Evolutionary conservation across 2,113 vertebrate species (phyloP), one percentile per base, ranked within the genome.

Genomic region (Xerus inauris): DNA sequence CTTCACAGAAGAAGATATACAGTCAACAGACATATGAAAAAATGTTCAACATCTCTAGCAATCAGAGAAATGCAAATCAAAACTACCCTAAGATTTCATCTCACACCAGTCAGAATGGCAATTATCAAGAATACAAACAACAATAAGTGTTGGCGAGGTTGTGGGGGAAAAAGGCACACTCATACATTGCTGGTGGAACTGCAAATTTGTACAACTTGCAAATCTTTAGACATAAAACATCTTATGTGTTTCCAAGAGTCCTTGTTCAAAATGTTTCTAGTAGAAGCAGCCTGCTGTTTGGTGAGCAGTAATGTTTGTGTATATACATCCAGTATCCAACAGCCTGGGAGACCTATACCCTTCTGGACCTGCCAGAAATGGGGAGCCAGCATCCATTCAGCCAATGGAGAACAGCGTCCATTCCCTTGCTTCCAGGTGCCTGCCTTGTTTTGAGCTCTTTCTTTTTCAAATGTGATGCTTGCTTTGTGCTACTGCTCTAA

Each of bases 351-450:
- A 54, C 4, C 35, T 49, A 10, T 4, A 7, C 3, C 24, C 19
- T 79, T 45, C 64, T 32, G 7, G 17, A 8, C 10, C 42, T 45
- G 3, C 40, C 35, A 54, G 42, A 69, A 69, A 35, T 13, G 17
- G 38, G 45, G 17, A 64, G 5, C 7, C 32, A n/a, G n/a, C n/a
- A n/a, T n/a, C n/a, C n/a, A n/a, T n/a, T n/a, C n/a, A n/a, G n/a
- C n/a, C n/a, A n/a, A n/a, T n/a, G n/a, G n/a, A 65, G 2, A 28
- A 7, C 4, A 3, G 24, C 1, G 1, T 38, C 32, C 14, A 40
- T 8, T 10, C 8, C 35, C 8, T 59, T 22, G 5, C 32, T 75
- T n/a, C 26, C 76, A 49, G 6, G 11, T 5, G 3, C 10, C 45
- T 76, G 82, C 8, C 35, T 77, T 82, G 30, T 32, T 40, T 79